Evolutionary conservation across 2,797 vertebrate genomes (phyloP).

Genomic region (Sebastes alutus): DNA sequence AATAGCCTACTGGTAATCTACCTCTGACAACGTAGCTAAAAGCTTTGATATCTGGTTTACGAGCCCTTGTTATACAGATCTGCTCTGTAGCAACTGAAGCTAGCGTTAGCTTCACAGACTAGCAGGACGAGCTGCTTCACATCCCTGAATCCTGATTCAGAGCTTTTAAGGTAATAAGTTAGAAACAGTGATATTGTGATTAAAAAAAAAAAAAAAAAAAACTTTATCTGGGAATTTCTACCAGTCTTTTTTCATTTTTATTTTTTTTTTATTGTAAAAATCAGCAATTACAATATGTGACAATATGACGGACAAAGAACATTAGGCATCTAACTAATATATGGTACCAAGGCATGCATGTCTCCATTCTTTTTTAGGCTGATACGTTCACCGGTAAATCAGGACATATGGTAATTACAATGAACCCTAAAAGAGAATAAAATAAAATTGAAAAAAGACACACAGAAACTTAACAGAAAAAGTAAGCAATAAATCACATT

Average conservation of each 20-base stretch:
- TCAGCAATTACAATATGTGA: too few species aligned
- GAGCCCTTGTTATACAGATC: neutral
- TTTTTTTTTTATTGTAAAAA: too few species aligned
- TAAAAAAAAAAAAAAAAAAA: neutral
- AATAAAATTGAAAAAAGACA: neutral
- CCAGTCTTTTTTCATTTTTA: too few species aligned
- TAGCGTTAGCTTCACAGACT: neutral
- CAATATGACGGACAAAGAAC: too few species aligned
- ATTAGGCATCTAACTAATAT: too few species aligned
- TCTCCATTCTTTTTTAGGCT: neutral
- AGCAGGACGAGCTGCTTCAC: neutral
- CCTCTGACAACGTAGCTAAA: neutral
- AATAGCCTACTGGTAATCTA: neutral
- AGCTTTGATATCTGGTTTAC: neutral
- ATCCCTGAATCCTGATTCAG: neutral
- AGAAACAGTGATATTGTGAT: neutral
- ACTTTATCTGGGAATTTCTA: too few species aligned
- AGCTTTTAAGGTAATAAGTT: neutral
- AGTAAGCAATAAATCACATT: neutral
- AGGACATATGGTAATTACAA: neutral
- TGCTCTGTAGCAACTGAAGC: neutral
- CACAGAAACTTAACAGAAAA: neutral
- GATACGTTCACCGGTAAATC: neutral
- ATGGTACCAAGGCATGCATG: too few species aligned
- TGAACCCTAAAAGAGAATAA: neutral